Evolutionary conservation across 2,797 vertebrate species (phyloP), one percentile per base, ranked within the genome.

Genomic region (Cuculus canorus): DNA sequence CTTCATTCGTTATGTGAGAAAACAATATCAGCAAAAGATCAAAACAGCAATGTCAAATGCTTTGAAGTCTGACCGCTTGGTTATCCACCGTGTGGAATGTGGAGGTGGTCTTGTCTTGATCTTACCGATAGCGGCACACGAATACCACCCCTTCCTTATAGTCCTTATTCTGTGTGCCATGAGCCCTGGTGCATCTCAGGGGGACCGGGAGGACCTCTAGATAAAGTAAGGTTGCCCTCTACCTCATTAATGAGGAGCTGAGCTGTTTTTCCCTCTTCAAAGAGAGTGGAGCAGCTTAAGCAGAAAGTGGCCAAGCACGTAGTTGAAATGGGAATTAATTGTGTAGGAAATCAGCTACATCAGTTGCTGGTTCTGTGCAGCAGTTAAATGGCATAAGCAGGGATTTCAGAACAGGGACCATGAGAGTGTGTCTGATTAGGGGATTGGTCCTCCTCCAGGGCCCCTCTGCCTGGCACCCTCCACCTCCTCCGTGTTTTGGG

Each of bases 371-470:
- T 64, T 76, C 12, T 2, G 0, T 75, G 48, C 48, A 63, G 56
- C 52, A 32, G 33, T 48, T 66, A 41, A 13, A 7, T 16, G 15
- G 27, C 5, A 4, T 28, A 66, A 77, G 25, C 19, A 11, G 28
- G 35, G 10, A 35, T 73, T 90, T 70, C 2, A 1, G 56, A 48
- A 25, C 19, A 85, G 50, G 18, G 35, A 2, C 21, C 21, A 39
- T 24, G 43, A 43, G 27, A 37, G 3, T 0, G 0, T 69, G 30
- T 28, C 52, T 53, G 19, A 35, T 37, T 9, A 9, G 25, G 25
- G 28, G 6, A 3, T 32, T 76, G 19, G 17, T 54, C 19, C 25
- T 80, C 9, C 63, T 70, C 21, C 39, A 41, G 23, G 43, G 27
- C 13, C 17, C 25, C 27, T 57, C 52, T 3, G 1, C 45, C 47